Conservation (phyloP, 2,888 invertebrate genomes). For the Cryptocephalus primarius region DNA sequence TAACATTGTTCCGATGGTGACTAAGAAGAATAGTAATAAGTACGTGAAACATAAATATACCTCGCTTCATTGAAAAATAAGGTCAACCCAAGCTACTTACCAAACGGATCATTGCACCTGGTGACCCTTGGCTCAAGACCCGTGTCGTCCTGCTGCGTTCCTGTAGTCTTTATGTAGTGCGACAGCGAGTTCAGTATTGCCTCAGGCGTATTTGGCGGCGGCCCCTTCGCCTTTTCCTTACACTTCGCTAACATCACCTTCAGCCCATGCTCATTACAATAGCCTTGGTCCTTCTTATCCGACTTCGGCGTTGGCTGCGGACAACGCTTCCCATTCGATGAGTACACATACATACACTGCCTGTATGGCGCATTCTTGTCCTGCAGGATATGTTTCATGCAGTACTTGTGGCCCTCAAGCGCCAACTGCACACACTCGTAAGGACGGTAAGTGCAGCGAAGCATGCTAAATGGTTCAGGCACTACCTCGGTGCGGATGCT, state of each 20-base stretch:
- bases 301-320: constrained; percentile 63
- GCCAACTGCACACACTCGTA: constrained; percentile 58
- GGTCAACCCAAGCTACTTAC: constrained; percentile 29
- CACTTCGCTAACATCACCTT: constrained; percentile 53
- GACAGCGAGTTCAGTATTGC: constrained; percentile 51
- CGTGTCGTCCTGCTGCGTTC: constrained; percentile 7
- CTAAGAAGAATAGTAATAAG: too few relatives aligned
- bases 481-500: too few relatives aligned
- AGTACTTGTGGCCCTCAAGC: constrained; percentile 64
- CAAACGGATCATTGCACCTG: constrained; percentile 45
- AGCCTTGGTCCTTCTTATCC: constrained; percentile 58
- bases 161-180: constrained; percentile 46
- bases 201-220: constrained; percentile 56
- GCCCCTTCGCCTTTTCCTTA: constrained; percentile 47
- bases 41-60: too few relatives aligned
- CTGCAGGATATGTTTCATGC: constrained; percentile 71
- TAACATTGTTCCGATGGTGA: too few relatives aligned
- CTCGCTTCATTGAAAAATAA: too few relatives aligned
- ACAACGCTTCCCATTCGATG: constrained; percentile 63
- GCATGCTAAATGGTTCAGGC: too few relatives aligned
- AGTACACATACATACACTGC: constrained; percentile 62
- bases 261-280: constrained; percentile 59
- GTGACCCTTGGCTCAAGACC: constrained; percentile 33
- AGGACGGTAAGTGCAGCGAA: constrained; percentile 47
- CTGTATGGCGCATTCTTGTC: constrained; percentile 76